Evolutionary conservation across 2,888 invertebrate species (phyloP).

Genomic region (Liodrosophila aerea): DNA sequence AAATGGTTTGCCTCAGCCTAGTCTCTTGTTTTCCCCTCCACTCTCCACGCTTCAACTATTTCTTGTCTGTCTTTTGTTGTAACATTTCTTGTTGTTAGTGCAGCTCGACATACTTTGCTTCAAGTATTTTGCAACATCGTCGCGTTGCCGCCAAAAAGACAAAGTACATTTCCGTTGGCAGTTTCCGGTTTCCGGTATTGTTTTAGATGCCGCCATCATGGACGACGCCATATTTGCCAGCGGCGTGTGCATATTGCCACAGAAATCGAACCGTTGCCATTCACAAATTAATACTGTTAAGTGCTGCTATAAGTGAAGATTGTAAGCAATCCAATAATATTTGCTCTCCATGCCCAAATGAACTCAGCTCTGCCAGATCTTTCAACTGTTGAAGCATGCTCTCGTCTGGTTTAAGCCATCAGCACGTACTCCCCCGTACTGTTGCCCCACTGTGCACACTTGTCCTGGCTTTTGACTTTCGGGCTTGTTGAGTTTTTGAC

Average conservation of each 20-base stretch:
- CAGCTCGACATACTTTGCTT: conserved; percentile 71
- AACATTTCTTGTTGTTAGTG: conserved; percentile 41
- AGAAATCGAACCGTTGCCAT: conserved; percentile 47
- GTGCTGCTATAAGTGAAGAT: too few species aligned
- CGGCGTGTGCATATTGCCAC: conserved; percentile 9
- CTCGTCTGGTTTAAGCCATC: too few species aligned
- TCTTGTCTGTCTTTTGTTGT: conserved; percentile 31
- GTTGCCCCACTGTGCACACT: neutral
- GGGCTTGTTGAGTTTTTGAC: too few species aligned
- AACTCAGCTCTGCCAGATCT: conserved; percentile 8
- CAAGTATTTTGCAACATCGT: conserved; percentile 69
- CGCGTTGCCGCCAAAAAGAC: conserved; percentile 72
- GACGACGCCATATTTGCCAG: conserved; percentile 9
- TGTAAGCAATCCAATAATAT: conserved; percentile 22
- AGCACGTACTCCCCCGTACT: too few species aligned
- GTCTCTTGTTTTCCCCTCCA: neutral
- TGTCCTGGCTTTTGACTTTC: conserved; percentile 22
- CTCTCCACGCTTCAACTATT: conserved; percentile 1
- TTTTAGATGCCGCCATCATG: conserved; percentile 56
- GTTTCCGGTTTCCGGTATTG: conserved; percentile 76
- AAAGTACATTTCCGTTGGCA: conserved; percentile 77
- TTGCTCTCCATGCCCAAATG: conserved; percentile 35
- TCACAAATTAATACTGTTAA: conserved; percentile 61
- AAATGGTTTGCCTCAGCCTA: conserved; percentile 8
- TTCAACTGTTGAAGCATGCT: too few species aligned